Base-by-base conservation (phyloP, 2,888 invertebrate genomes). In the Prionchulus punctatus region DNA sequence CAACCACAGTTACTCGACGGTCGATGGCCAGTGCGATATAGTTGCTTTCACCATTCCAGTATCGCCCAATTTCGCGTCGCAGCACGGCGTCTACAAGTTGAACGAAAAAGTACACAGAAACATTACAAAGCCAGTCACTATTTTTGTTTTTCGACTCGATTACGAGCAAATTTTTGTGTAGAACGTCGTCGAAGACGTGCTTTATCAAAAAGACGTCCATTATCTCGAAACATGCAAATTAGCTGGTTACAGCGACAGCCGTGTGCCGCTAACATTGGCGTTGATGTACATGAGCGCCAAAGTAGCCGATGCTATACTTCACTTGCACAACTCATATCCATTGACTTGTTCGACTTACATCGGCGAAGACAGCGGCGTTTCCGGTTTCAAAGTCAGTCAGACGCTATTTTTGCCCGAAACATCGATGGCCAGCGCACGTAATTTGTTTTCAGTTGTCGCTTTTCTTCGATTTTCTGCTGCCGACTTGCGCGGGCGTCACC, bases 341-440 rank as follows among this genome's bases (percentile, higher is more conserved):
- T 64, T 77, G 7, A 73, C 75, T 59, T 71, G 74, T 49, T 75
- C 76, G 61, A 77, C 76, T 1, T 77, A 77, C 65, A 67, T 76
- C 60, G 77, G 77, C n/a, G 62, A 72, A 18, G 77, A 77, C 64
- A 75, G 72, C 62, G 77, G 76, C 21, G 69, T 71, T 27, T 62
- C 68, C 23, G 72, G 75, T 2, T 65, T 76, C 26, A 71, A 73
- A 68, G 76, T 76, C 59, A 45, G 23, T 23, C 12, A 25, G 18
- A 47, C 25, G 25, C 12, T 4, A 43, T 21, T 23, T 51, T 51
- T 18, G 7, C 26, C 7, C 7, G 15, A 48, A 7, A 7, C 23
- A 12, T 48, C 15, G 23, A 48, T 12, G n/a, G 12, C 23, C 12
- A 12, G 25, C 23, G 48, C n/a, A 48, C 23, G 7, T 48, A 48